Evolutionary conservation across 2,113 vertebrate species (phyloP), one percentile per base, ranked within the genome.

Genomic region (Brienomyrus brachyistius): DNA sequence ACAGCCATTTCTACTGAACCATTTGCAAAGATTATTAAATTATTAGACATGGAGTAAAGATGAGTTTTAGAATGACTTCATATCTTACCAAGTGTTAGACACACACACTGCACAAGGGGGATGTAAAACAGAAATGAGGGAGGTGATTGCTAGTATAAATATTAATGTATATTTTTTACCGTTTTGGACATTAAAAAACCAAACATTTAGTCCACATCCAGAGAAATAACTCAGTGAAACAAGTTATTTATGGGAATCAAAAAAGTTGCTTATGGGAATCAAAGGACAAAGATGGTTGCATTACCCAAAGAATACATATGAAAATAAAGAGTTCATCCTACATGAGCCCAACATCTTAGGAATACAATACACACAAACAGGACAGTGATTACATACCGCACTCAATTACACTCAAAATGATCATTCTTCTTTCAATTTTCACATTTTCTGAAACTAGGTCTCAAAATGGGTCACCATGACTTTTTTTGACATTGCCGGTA

Each of bases 381-480:
- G 17, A 50, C 19, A 77, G n/a, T 84, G 35, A 89, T 82, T 62
- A 74, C 62, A 35, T 50, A 52, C 19, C 66, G 27, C 70, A 80
- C 48, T 19, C 1, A 3, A 89, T 80, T 43, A 86, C n/a, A 52
- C 45, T 50, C 19, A 21, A 74, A 52, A 35, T n/a, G 31, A 85
- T 31, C 50, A 59, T 35, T 17, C 31, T 83, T 90, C 47, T 83
- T 62, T 23, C 86, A 66, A 47, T 48, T 62, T 56, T 45, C 74
- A 23, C 82, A 82, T 83, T 47, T 90, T 82, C 86, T 47, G 86
- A 90, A 90, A 88, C 51, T 83, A 90, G 70, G 86, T 88, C 86
- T 88, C 66, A 90, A 88, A 88, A 90, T 90, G 86, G 90, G 90
- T 90, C 90, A 89, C 77, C 70, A 50, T 88, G 90, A 90, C 90